These are phyloP conservation scores for Oeneis ivallda DNA, from an alignment of 2,888 invertebrate species.

Conservation along the genomic window DNA sequence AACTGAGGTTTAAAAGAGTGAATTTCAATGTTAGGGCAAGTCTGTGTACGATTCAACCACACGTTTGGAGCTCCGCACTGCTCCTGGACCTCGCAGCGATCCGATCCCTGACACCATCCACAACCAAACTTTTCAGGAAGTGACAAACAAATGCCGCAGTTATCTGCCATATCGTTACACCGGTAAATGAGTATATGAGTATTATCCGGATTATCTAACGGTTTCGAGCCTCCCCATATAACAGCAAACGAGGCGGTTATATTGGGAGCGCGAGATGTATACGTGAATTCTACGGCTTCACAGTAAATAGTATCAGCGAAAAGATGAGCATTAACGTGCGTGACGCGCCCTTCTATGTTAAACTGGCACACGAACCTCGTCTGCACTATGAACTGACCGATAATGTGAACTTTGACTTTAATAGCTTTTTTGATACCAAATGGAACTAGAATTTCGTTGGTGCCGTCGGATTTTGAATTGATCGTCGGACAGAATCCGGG, in stretches of 20 bases:
- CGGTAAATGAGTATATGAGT: constrained; percentile 96
- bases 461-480: constrained; percentile 92
- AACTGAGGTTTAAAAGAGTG: constrained; percentile 91
- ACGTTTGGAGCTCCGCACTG: constrained; percentile 90
- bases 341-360: constrained; percentile 96
- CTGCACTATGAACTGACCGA: constrained; percentile 96
- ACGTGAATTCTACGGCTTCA: constrained; percentile 95
- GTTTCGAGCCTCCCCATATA: constrained; percentile 97
- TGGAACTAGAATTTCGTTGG: constrained; percentile 94
- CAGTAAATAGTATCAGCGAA: constrained; percentile 97
- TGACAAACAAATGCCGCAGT: constrained; percentile 98
- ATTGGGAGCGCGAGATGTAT: constrained; percentile 93
- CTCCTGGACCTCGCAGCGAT: constrained; percentile 94
- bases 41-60: constrained; percentile 95
- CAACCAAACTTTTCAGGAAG: constrained; percentile 95
- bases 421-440: constrained; percentile 95
- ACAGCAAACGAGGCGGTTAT: constrained; percentile 97
- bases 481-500: constrained; percentile 97
- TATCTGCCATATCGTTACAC: constrained; percentile 98
- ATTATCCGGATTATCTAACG: constrained; percentile 97
- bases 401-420: constrained; percentile 96
- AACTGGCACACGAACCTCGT: constrained; percentile 97
- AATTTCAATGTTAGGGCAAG: constrained; percentile 97
- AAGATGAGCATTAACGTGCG: constrained; percentile 94
- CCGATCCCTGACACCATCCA: constrained; percentile 97